Evolutionary conservation across 2,888 invertebrate genomes (phyloP).

Genomic region (Netelia inedita): DNA sequence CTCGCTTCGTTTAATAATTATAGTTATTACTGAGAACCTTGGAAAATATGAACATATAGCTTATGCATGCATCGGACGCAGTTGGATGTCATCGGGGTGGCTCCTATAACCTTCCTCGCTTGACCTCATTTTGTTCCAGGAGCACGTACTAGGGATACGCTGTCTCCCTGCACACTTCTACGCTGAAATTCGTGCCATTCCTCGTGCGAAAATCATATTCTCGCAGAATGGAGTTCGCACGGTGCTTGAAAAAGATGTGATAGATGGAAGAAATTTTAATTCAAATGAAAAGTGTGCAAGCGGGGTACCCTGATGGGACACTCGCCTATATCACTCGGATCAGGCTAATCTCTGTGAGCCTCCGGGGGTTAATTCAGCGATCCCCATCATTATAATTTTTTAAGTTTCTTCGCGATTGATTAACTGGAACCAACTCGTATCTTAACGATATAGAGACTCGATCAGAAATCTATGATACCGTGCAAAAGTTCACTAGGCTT

Average conservation of each 20-base stretch:
- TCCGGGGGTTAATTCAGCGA: constrained; percentile 44
- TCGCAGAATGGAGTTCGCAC: not conserved
- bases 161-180: constrained; percentile 28
- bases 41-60: not conserved
- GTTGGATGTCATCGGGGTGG: constrained; percentile 54
- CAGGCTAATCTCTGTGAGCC: constrained; percentile 46
- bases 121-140: constrained; percentile 43
- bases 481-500: not conserved
- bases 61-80: not conserved
- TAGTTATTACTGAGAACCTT: not conserved
- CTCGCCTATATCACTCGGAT: constrained; percentile 55
- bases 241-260: not conserved
- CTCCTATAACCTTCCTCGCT: constrained; percentile 54
- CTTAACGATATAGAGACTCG: constrained; percentile 26
- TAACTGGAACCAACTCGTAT: not conserved
- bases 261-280: constrained; percentile 24
- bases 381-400: constrained; percentile 54
- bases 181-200: constrained; percentile 62
- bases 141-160: constrained; percentile 33
- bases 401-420: constrained; percentile 4
- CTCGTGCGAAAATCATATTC: constrained; percentile 65
- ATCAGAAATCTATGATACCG: constrained; percentile 37
- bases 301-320: constrained; percentile 33
- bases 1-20: not conserved
- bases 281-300: constrained; percentile 46